Evolutionary conservation across 2,888 invertebrate species (phyloP).

Genomic region (Melinopterus prodromus): DNA sequence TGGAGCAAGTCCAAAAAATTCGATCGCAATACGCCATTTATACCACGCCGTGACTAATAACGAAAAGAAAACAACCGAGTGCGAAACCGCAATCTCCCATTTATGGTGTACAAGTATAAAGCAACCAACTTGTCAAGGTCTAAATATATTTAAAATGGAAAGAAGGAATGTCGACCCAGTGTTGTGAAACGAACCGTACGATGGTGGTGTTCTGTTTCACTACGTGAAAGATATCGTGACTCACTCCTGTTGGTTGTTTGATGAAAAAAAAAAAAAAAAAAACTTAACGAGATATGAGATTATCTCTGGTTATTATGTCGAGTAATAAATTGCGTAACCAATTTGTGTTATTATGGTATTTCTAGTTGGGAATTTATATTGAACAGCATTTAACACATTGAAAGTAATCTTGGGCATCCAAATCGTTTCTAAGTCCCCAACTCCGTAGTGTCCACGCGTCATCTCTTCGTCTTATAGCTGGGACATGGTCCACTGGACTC

Average conservation of each 20-base stretch:
- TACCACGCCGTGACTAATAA: background rate
- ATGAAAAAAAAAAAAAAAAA: background rate
- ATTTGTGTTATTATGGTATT: background rate
- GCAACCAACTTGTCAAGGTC: background rate
- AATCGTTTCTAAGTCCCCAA: no score
- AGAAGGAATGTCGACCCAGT: background rate
- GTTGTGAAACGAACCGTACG: background rate
- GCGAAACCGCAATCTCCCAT: background rate
- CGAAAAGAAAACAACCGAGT: background rate
- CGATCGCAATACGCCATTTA: background rate
- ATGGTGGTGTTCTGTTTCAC: background rate
- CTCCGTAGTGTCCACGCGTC: no score
- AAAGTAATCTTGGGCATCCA: no score
- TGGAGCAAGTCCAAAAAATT: background rate
- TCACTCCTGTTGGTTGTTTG: background rate
- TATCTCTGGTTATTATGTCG: background rate
- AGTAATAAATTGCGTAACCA: background rate
- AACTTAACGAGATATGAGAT: background rate
- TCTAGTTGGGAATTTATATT: background rate
- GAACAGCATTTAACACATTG: no score
- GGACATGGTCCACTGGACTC: no score
- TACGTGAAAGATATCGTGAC: background rate
- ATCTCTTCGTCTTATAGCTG: no score
- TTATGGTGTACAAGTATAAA: background rate
- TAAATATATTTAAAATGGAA: slow-evolving; percentile 4